Evolutionary conservation across 2,888 invertebrate species (phyloP), one percentile per base, ranked within the genome.

Genomic region (Bellardia bayeri): DNA sequence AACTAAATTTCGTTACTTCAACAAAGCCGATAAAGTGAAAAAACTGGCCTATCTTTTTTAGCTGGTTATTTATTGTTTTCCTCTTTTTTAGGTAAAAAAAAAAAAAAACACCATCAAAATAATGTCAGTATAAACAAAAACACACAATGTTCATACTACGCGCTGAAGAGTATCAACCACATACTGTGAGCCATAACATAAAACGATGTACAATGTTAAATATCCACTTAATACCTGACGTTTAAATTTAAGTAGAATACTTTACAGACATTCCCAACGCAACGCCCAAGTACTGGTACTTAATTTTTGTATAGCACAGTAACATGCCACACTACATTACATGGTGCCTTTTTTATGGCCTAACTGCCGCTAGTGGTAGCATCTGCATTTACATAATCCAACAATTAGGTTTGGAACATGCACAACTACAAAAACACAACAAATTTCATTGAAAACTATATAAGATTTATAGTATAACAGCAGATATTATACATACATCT

Each of bases 371-470:
- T 42, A 33, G 49, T 37, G 2, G 42, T 56, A 71, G 81, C 85
- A 75, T 80, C 71, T 76, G 74, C 54, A 87, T 87, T 87, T 78
- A 87, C 83, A 84, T 84, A 83, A 87, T 78, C 75, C 64, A 69
- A 69, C 71, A 83, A 86, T 83, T 79, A 75, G 63, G 80, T 83
- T 71, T 80, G 33, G 49, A 45, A 75, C 40, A 75, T 64, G 23
- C 56, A 78, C 75, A 45, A 16, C 3, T 33, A 42, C 49, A 78
- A 78, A 54, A 49, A 14, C 7, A 0, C 23, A 30, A 51, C 9
- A 11, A 56, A 56, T 42, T 64, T 63, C 54, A 37, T 49, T 68
- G 5, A 63, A 69, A 7, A 56, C 68, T 75, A 75, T 49, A 49
- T 69, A 61, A 69, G 51, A 51, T 51, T 23, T 49, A 49, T n/a